Percentiles rank a stretch among this genome's conserved stretches.
phyloP scores from a whole-genome alignment of 1,140 invertebrate genomes.

The Cecropterus lyciades region DNA sequence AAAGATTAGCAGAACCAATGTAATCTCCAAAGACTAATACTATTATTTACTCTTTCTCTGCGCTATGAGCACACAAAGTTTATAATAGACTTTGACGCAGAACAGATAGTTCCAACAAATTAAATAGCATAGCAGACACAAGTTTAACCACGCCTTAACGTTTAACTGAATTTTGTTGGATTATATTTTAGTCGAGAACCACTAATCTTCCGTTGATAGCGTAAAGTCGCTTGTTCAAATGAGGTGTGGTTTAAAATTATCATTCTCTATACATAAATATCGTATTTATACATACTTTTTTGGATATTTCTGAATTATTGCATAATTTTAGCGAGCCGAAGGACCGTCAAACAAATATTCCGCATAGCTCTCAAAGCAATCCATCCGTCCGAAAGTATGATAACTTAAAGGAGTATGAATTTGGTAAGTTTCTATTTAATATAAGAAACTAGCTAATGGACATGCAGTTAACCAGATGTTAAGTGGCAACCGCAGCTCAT shows the following conservation, averaged over 20 bases:
- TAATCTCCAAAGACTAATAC: too few species aligned
- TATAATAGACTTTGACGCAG: constrained; percentile 69
- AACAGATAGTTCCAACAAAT: constrained; percentile 45
- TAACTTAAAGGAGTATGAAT: constrained; percentile 58
- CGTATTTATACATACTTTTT: not conserved
- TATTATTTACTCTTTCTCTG: constrained; percentile 5
- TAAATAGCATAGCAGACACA: constrained; percentile 37
- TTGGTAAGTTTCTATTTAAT: constrained; percentile 54
- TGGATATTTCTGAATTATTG: constrained; percentile 20
- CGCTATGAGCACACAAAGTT: constrained; percentile 37
- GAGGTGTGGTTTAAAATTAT: constrained; percentile 30
- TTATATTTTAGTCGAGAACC: not conserved
- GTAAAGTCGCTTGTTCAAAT: constrained; percentile 16
- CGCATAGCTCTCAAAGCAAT: constrained; percentile 56
- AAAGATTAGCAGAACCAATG: too few species aligned
- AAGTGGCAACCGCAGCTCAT: too few species aligned
- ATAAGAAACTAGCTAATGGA: not conserved
- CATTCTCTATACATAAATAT: not conserved
- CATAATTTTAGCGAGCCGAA: constrained; percentile 51
- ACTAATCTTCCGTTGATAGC: not conserved
- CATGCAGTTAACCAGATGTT: not conserved
- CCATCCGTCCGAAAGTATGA: constrained; percentile 68
- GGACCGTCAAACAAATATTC: constrained; percentile 43
- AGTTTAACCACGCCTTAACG: not conserved
- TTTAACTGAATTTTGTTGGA: constrained; percentile 30